Evolutionary conservation across 2,113 vertebrate genomes (phyloP).

Genomic region (Agelaius tricolor): DNA sequence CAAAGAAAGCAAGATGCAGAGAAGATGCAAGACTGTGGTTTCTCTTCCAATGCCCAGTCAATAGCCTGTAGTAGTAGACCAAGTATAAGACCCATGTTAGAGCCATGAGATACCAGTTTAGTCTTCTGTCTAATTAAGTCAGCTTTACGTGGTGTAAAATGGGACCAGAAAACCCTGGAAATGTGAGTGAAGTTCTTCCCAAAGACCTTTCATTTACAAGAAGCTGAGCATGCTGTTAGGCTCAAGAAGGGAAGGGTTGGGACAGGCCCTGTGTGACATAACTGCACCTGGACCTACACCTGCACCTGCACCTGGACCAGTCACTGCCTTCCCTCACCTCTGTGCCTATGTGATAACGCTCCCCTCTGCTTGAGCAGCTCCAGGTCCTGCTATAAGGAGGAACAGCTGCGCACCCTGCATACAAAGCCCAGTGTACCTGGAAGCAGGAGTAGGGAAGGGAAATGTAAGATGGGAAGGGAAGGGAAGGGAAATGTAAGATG

Average conservation of each 20-base stretch:
- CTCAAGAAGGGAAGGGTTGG: neutral
- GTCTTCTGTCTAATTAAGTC: neutral
- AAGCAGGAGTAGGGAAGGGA: neutral
- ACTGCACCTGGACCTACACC: neutral
- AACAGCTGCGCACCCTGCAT: neutral
- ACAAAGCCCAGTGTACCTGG: neutral
- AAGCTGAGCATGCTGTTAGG: neutral
- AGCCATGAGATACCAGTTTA: neutral
- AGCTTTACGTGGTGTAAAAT: neutral
- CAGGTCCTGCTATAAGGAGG: neutral
- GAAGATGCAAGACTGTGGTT: neutral
- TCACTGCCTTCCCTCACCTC: neutral
- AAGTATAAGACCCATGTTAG: neutral
- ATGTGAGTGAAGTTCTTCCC: neutral
- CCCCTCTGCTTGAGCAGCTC: neutral
- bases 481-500: neutral
- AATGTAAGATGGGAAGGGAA: neutral
- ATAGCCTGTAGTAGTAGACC: neutral
- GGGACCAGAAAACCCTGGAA: neutral
- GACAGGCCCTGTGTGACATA: neutral
- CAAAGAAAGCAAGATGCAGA: neutral
- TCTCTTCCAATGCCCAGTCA: neutral
- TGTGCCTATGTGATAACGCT: fast-evolving
- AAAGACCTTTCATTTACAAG: neutral
- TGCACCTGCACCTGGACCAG: neutral